Evolutionary conservation across 2,888 invertebrate genomes (phyloP), one percentile per base, ranked within the genome.

Genomic region (Marasmarcha lunaedactyla): DNA sequence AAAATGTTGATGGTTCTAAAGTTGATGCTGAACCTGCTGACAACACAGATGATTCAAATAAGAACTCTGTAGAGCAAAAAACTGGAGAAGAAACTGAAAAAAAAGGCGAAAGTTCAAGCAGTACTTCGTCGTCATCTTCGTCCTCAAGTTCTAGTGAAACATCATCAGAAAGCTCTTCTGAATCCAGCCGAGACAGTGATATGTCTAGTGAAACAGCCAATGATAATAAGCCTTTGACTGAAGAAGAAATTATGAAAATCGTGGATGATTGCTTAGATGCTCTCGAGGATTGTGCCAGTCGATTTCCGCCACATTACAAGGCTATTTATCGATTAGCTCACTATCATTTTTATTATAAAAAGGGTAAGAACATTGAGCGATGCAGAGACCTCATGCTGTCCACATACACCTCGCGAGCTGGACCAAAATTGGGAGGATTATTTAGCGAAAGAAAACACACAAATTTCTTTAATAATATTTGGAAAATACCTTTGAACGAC

Each of bases 271-370:
- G 94, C 58, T 70, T 94, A 11, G 85, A 87, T 57, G 94, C 94
- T 20, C 72, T 97, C 47, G 92, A 93, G 71, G 90, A 94, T 55
- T 97, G 97, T 57, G 87, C 94, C 5, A 86, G 88, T 36, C 85
- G 97, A 36, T 94, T 96, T 63, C 90, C 95, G 0, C 93, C 94
- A 52, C 95, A 97, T 71, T 97, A 96, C 67, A 97, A 97, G 74
- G 93, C 96, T 0, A 86, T 95, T 39, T 97, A 95, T 68, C 87
- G 96, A 48, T 76, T 97, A 38, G 91, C 94, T 1, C 90, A 94
- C 64, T 90, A 93, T 56, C 95, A 91, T 67, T 91, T 91, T 60
- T 88, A 90, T 52, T 89, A 89, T 37, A 89, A 89, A 57, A 84
- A 85, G 41, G 86, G 88, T 35, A 89, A 88, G 57, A 87, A 92